Percentiles rank a stretch among this genome's conserved stretches.
Conservation (phyloP, 53 echinoderm and acorn worm genomes). For the Holothuria leucospilota region DNA sequence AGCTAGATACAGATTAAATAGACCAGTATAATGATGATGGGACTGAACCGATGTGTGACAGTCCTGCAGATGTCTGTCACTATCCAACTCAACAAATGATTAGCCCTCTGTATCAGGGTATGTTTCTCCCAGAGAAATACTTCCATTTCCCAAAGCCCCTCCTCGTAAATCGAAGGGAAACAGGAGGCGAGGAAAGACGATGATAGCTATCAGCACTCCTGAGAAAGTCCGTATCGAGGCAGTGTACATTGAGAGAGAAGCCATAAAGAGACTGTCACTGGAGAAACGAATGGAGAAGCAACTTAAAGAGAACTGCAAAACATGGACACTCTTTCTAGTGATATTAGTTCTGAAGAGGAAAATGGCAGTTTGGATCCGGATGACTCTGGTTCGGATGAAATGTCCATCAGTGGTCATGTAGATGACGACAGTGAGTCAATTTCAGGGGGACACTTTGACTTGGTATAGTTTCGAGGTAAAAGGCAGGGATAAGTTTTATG, state of each 20-base stretch:
- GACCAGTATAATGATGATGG: no score
- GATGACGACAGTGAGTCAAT: slow-evolving; percentile 24
- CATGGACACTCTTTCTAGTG: slow-evolving; percentile 26
- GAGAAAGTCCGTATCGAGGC: slow-evolving; percentile 29
- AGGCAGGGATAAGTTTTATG: slow-evolving; percentile 30
- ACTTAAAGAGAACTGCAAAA: slow-evolving; percentile 13
- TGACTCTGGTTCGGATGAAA: slow-evolving; percentile 24
- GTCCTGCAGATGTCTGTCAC: no score
- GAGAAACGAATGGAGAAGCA: slow-evolving; percentile 26
- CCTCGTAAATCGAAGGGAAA: slow-evolving; percentile 41
- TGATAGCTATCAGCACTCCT: slow-evolving; percentile 43
- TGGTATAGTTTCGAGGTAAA: slow-evolving; percentile 32
- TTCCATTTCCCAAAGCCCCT: background rate
- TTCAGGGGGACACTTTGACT: slow-evolving; percentile 40
- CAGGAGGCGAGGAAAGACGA: slow-evolving; percentile 36
- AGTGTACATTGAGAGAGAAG: slow-evolving; percentile 28
- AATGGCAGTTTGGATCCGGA: slow-evolving; percentile 3
- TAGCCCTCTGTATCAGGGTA: background rate
- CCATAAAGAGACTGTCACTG: slow-evolving; percentile 5
- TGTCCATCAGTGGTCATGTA: slow-evolving; percentile 33
- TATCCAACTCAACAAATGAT: no score
- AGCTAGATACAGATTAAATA: background rate
- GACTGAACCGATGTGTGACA: no score
- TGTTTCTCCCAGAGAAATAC: slow-evolving; percentile 22
- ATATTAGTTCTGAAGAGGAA: background rate